Percentiles rank a stretch among this genome's conserved stretches.
phyloP scores from a whole-genome alignment of 2,797 vertebrate species.

The Naso thynnoides region DNA sequence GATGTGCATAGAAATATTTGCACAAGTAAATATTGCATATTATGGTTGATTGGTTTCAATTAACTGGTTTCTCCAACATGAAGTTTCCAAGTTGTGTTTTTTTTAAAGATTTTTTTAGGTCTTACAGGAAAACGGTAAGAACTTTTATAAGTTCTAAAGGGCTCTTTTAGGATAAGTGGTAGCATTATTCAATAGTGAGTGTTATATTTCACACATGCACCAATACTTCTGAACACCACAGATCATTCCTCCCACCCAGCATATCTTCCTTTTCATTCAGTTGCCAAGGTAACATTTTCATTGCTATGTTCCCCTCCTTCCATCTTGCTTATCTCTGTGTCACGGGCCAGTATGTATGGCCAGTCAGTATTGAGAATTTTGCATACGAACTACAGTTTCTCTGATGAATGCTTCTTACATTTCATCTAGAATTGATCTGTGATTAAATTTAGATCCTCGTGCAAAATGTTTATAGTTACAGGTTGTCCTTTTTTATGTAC shows the following conservation, averaged over 20 bases:
- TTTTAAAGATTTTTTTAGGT: too few species aligned
- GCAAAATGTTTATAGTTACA: not conserved
- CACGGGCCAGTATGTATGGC: slow-evolving; percentile 9
- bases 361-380: too few species aligned
- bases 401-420: too few species aligned
- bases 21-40: too few species aligned
- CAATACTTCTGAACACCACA: not conserved
- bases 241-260: slow-evolving; percentile 14
- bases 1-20: too few species aligned
- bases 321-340: slow-evolving; percentile 4
- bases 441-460: not conserved
- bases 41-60: too few species aligned
- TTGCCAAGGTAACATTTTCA: slow-evolving; percentile 60
- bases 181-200: not conserved
- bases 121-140: too few species aligned
- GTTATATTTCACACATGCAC: slow-evolving; percentile 8
- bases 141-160: too few species aligned
- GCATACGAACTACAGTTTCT: not conserved
- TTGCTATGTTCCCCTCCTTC: not conserved
- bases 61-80: too few species aligned
- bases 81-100: too few species aligned
- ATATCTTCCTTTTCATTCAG: slow-evolving; percentile 29
- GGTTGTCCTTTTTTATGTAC: not conserved
- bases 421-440: not conserved
- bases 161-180: too few species aligned